Conservation (phyloP, 2,888 invertebrate species). For the Caenorhabditis panamensis region DNA sequence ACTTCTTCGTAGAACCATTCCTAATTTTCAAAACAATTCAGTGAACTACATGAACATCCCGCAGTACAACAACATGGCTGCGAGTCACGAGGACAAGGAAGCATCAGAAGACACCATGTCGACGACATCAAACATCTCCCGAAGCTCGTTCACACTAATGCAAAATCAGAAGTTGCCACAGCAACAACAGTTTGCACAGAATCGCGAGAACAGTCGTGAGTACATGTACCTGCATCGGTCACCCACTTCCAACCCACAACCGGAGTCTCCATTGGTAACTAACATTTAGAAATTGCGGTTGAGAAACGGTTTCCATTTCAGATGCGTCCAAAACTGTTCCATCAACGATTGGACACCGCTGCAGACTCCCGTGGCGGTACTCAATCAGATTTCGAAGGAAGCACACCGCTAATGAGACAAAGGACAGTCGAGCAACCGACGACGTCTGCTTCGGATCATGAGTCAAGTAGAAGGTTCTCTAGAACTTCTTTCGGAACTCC, state of each 20-base stretch:
- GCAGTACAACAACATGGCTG: conserved; percentile 12
- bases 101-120: conserved; percentile 56
- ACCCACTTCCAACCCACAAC: conserved; percentile 36
- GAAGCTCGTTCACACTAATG: conserved; percentile 53
- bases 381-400: conserved; percentile 60
- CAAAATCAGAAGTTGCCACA: conserved; percentile 47
- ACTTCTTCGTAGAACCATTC: background rate
- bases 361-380: conserved; percentile 48
- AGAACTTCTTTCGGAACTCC: conserved; percentile 49
- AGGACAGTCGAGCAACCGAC: conserved; percentile 30
- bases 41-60: conserved; percentile 51
- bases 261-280: conserved; percentile 20
- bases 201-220: conserved; percentile 55
- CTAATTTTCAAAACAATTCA: conserved; percentile 10
- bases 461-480: conserved; percentile 47
- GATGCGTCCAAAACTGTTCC: conserved; percentile 37
- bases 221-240: conserved; percentile 51
- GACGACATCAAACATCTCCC: conserved; percentile 56
- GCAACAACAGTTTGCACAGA: conserved; percentile 33
- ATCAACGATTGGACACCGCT: conserved; percentile 35
- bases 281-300: background rate
- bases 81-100: conserved; percentile 44
- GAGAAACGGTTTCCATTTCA: background rate
- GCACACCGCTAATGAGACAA: conserved; percentile 26
- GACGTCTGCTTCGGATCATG: conserved; percentile 55